Conservation (phyloP, 2,888 invertebrate species). For the Corbicula japonica region DNA sequence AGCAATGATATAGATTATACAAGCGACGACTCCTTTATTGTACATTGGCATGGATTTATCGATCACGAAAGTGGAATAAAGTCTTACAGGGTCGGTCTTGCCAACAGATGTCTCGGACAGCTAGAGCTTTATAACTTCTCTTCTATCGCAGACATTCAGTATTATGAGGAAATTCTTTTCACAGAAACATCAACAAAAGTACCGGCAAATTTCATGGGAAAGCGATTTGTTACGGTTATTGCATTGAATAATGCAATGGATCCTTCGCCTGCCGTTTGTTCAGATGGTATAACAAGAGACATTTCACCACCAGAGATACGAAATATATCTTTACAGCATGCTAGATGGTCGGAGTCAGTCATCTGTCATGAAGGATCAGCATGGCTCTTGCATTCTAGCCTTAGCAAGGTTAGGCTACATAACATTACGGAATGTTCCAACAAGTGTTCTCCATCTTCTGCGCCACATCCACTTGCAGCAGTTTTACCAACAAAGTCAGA, state of each 20-base stretch:
- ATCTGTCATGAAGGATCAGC: slow-evolving; percentile 46
- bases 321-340: slow-evolving; percentile 56
- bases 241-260: slow-evolving; percentile 75
- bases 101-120: slow-evolving; percentile 47
- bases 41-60: slow-evolving; percentile 72
- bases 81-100: slow-evolving; percentile 61
- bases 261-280: slow-evolving; percentile 72
- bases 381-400: slow-evolving; percentile 53
- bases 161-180: slow-evolving; percentile 25
- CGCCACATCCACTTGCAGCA: background rate
- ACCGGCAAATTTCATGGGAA: slow-evolving; percentile 50
- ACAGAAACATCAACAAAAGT: slow-evolving; percentile 32
- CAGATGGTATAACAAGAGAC: slow-evolving; percentile 75
- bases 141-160: background rate
- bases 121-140: slow-evolving; percentile 24
- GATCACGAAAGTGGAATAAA: slow-evolving; percentile 75
- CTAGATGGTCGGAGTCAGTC: slow-evolving; percentile 45
- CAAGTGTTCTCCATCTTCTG: background rate
- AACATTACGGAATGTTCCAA: slow-evolving; percentile 27
- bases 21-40: slow-evolving; percentile 41
- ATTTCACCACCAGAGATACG: slow-evolving; percentile 54
- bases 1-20: slow-evolving; percentile 71
- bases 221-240: slow-evolving; percentile 63
- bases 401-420: slow-evolving; percentile 39
- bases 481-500: slow-evolving; percentile 27